phyloP scores from a whole-genome alignment of 2,797 vertebrate genomes.

The Melanotaenia maccullochi region DNA sequence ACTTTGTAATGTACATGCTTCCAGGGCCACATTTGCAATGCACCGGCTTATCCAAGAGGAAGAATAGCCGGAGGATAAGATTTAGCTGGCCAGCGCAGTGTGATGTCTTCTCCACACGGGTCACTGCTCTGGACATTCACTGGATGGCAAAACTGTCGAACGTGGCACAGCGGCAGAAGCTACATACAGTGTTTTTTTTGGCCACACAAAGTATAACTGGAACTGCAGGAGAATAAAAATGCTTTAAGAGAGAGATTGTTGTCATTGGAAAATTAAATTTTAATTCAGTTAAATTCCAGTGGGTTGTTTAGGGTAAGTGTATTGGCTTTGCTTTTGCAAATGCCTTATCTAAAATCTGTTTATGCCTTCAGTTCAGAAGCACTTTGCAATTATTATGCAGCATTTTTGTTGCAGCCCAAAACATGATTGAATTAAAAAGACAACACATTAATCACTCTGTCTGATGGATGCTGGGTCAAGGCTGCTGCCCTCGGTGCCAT shows the following conservation, averaged over 20 bases:
- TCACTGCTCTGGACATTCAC: constrained; percentile 71
- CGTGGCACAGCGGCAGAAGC: constrained; percentile 37
- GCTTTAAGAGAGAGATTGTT: constrained; percentile 1
- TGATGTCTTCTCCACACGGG: constrained; percentile 63
- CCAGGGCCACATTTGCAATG: constrained; percentile 57
- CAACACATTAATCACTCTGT: constrained; percentile 19
- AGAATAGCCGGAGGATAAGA: constrained; percentile 69
- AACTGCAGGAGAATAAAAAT: constrained; percentile 9
- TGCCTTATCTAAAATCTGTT: constrained; percentile 27
- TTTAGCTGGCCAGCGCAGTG: constrained; percentile 59
- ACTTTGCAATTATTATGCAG: constrained; percentile 17
- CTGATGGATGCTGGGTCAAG: constrained; percentile 9
- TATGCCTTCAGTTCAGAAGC: constrained; percentile 26
- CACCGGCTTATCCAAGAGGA: constrained; percentile 72
- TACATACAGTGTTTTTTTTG: constrained; percentile 17
- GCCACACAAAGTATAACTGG: constrained; percentile 16
- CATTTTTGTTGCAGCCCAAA: neutral
- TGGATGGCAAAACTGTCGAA: constrained; percentile 58
- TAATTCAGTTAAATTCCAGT: constrained; percentile 13
- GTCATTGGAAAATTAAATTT: constrained; percentile 8
- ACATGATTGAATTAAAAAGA: constrained; percentile 32
- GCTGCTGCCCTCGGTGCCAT: neutral
- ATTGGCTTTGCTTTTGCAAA: constrained; percentile 16
- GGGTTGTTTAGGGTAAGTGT: constrained; percentile 15
- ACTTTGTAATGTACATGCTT: constrained; percentile 57